A percentile compares a stretch with the other conserved stretches of the same genome.
phyloP scores from a whole-genome alignment of 2,797 vertebrate genomes.

The Lagodon rhomboides region DNA sequence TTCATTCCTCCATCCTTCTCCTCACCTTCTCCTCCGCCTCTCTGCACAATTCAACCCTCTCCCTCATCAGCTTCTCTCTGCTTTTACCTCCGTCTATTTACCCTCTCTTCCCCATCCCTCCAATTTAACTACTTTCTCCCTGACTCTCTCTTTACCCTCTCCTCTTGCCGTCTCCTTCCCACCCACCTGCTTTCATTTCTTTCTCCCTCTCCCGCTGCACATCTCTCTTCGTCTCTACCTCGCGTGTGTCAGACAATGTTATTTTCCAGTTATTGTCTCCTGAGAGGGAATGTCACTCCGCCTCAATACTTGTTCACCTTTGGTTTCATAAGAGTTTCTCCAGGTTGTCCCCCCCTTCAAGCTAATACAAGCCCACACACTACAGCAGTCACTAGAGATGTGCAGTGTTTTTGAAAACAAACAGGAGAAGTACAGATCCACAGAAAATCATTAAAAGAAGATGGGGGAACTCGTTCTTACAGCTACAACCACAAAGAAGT shows the following conservation, averaged over 20 bases:
- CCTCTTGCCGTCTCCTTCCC: background rate
- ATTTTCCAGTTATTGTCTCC: constrained; percentile 56
- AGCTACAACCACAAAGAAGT: background rate
- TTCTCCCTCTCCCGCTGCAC: constrained; percentile 7
- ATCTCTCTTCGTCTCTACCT: constrained; percentile 20
- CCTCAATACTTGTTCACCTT: constrained; percentile 49
- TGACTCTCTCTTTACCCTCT: constrained; percentile 29
- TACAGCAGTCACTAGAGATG: constrained; percentile 7
- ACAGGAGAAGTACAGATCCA: background rate
- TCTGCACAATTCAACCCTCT: constrained; percentile 19
- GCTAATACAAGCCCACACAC: constrained; percentile 10
- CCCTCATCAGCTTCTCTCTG: constrained; percentile 7
- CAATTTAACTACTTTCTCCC: constrained; percentile 53
- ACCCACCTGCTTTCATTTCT: constrained; percentile 39
- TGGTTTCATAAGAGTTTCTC: constrained; percentile 34
- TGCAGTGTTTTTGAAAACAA: constrained; percentile 28
- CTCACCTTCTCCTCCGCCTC: background rate
- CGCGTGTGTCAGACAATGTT: constrained; percentile 44
- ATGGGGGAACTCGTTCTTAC: background rate
- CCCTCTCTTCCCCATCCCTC: constrained; percentile 34
- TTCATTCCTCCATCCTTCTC: constrained; percentile 28
- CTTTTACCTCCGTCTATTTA: constrained; percentile 38
- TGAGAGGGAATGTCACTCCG: constrained; percentile 46
- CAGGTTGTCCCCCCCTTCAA: background rate
- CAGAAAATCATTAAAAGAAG: constrained; percentile 2